These are phyloP conservation scores for Arvicanthis niloticus DNA, from an alignment of 2,113 vertebrate species.

Conservation along the genomic window DNA sequence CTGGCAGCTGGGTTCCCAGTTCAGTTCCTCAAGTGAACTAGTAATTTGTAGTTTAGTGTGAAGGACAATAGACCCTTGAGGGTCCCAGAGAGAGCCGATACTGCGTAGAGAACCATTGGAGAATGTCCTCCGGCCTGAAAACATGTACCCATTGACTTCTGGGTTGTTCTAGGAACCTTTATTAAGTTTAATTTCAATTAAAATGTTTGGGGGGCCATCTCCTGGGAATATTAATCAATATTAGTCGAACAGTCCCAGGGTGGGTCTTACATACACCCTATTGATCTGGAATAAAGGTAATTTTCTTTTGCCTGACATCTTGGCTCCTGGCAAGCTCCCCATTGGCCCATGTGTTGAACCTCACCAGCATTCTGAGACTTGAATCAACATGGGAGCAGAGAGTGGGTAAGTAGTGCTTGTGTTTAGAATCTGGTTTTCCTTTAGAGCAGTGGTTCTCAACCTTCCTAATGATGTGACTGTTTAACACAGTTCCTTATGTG, in stretches of 20 bases:
- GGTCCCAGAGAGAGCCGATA: neutral
- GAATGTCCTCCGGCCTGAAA: neutral
- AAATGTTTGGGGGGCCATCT: neutral
- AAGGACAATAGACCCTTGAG: constrained; percentile 12
- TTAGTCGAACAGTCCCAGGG: neutral
- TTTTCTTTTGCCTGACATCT: constrained; percentile 37
- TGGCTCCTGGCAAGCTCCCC: neutral
- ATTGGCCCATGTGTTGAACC: neutral
- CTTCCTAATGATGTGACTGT: neutral
- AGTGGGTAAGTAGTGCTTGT: neutral
- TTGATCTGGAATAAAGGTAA: constrained; percentile 14
- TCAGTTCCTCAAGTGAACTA: constrained; percentile 65
- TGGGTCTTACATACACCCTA: neutral
- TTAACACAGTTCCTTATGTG: neutral
- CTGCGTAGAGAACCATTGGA: neutral
- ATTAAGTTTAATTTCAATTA: constrained; percentile 55
- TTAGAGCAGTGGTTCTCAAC: neutral
- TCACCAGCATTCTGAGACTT: neutral
- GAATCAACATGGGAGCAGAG: neutral
- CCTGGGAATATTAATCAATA: constrained; percentile 39
- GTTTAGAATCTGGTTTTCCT: neutral
- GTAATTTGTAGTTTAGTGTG: constrained; percentile 11
- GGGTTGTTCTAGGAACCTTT: constrained; percentile 40
- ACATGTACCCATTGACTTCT: constrained; percentile 1
- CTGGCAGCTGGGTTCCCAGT: constrained; percentile 67